Base-by-base conservation (phyloP, 2,888 invertebrate genomes). In the Alloplasta piceator region DNA sequence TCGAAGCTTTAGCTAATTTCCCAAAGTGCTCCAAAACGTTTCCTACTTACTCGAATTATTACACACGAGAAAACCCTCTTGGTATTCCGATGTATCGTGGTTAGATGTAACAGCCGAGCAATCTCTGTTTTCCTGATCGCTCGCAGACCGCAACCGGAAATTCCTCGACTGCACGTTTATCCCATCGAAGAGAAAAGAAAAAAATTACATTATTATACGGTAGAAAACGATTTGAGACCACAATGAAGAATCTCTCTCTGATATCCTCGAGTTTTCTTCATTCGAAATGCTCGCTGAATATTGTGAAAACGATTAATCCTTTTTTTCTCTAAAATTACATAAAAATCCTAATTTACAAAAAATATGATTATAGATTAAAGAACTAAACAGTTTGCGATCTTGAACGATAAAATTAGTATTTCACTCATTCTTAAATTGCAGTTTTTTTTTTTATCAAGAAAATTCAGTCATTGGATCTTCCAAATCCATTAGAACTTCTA, bases 91-190 rank as follows among this genome's bases (percentile, higher is more conserved):
- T 52, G 46, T 52, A 16, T 26, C 7, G 60, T 12, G 61, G 46
- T 48, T 26, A 55, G 79, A 43, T 70, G 56, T 64, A 79, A 74
- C 64, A 41, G 50, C 3, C 52, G 58, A 41, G 43, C 56, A 64
- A 79, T 79, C 74, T 70, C 55, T 56, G 38, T 74, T 79, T 60
- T 64, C 73, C 26, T 58, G 74, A 79, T 79, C 79, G 67, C 56
- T 9, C 64, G 46, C 41, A 56, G 41, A 79, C 68, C 79, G 61
- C 79, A 73, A 74, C 79, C 73, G 79, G 70, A 74, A 79, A 74
- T 79, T 79, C 64, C 79, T 50, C 68, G 58, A 5, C 26, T 46
- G 63, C 74, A 74, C 79, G 79, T 74, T 74, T 70, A 74, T 58
- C 36, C 74, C 64, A 74, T 48, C 56, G 64, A 46, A 39, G 41